These are phyloP conservation scores for Lysiphlebus fabarum DNA, from an alignment of 1,140 invertebrate species.

Conservation along the genomic window DNA sequence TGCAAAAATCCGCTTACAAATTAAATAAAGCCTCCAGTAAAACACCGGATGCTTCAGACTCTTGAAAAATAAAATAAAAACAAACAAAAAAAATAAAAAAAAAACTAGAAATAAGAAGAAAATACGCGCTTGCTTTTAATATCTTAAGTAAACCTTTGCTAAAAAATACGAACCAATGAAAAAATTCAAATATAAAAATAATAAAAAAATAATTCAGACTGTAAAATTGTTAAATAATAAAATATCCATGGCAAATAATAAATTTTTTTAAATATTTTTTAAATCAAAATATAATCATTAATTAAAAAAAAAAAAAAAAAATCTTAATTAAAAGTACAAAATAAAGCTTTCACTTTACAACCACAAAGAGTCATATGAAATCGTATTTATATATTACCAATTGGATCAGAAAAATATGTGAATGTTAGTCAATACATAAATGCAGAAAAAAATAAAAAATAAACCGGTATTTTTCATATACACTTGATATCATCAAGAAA, in stretches of 20 bases:
- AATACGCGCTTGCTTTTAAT: constrained; percentile 47
- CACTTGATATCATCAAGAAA: background rate
- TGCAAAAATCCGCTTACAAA: constrained; percentile 57
- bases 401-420: too few relatives aligned
- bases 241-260: constrained; percentile 43
- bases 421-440: too few relatives aligned
- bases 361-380: too few relatives aligned
- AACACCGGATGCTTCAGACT: constrained; percentile 29
- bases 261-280: constrained; percentile 32
- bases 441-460: background rate
- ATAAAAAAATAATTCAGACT: constrained; percentile 16
- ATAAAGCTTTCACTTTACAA: constrained; percentile 49
- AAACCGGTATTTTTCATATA: constrained; percentile 11
- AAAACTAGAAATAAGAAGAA: constrained; percentile 27
- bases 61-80: constrained; percentile 32
- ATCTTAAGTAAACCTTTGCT: constrained; percentile 52
- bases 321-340: constrained; percentile 56
- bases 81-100: constrained; percentile 18
- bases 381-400: background rate
- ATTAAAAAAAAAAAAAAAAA: background rate
- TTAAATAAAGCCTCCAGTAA: constrained; percentile 48
- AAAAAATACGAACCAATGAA: constrained; percentile 25
- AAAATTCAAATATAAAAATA: constrained; percentile 32
- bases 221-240: constrained; percentile 8
- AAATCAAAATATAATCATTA: background rate